These are phyloP conservation scores for Drosophila tsacasi DNA, from an alignment of 1,140 invertebrate genomes.

Conservation along the genomic window DNA sequence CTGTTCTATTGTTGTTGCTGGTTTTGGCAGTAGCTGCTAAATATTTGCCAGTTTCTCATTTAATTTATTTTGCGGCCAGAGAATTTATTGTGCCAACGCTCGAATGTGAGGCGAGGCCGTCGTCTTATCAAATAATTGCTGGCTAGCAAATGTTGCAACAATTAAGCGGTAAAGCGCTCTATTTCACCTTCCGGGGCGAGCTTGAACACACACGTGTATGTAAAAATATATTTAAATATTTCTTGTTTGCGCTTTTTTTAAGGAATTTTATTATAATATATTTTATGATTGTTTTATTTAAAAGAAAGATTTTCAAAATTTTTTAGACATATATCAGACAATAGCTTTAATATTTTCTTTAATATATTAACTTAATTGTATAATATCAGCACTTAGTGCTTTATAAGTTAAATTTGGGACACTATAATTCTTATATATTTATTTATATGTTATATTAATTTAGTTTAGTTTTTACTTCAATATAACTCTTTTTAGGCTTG, in stretches of 20 bases:
- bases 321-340: not conserved
- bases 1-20: conserved; percentile 26
- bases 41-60: conserved; percentile 73
- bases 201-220: conserved; percentile 5
- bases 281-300: too few relatives aligned
- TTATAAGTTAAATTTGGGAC: too few relatives aligned
- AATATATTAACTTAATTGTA: not conserved
- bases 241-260: conserved; percentile 14
- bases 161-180: conserved; percentile 75
- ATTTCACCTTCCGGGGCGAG: conserved; percentile 21
- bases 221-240: not conserved
- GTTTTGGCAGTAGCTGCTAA: conserved; percentile 40
- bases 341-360: not conserved
- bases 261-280: not conserved
- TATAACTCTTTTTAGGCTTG: not conserved
- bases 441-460: not conserved
- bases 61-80: conserved; percentile 74
- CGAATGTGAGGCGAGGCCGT: conserved; percentile 70
- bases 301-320: rapidly evolving
- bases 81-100: conserved; percentile 66
- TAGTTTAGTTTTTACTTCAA: not conserved
- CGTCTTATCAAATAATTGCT: conserved; percentile 85
- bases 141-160: conserved; percentile 76
- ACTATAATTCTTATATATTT: too few relatives aligned
- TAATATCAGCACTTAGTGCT: not conserved